Evolutionary conservation across 1,140 invertebrate species (phyloP), one percentile per base, ranked within the genome.

Genomic region (Eufriesea mexicana): DNA sequence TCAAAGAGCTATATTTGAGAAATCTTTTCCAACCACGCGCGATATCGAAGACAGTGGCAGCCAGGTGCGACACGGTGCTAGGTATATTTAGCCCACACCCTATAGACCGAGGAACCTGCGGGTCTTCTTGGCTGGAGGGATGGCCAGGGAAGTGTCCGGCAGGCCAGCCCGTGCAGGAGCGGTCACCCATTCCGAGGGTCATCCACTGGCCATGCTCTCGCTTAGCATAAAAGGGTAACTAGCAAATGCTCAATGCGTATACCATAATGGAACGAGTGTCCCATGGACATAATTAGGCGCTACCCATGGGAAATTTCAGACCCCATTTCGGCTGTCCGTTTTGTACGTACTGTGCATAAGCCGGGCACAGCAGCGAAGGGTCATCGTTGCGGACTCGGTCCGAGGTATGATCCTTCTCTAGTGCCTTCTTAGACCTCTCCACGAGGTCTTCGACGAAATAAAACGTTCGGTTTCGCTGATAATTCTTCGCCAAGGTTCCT

Each of bases 161-260:
- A 79, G 85, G 90, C 87, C 67, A 77, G 88, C 87, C 89, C 89
- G 82, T 86, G 84, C 75, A 67, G 90, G 59, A 84, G 75, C 88
- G 88, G 81, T 86, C 84, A 89, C 84, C 89, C 73, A 59, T 77
- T 79, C 49, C 78, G 67, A 90, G 89, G 93, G 93, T 94, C 93
- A 94, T 94, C 92, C 90, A 88, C 91, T 86, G 87, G 89, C 88
- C 89, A 82, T 84, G 74, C 91, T 93, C 92, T 93, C 91, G 91
- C 92, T 94, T 94, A 92, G 92, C 93, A 94, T 93, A 94, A 94
- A 94, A 92, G 92, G 93, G 92, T 92, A 92, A 93, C 88, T 91
- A 91, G 90, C 91, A 89, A 91, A 87, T 89, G 90, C 83, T 91
- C 87, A 93, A 91, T 92, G 88, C 86, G 79, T 68, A 62, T 74